phyloP scores from a whole-genome alignment of 2,797 vertebrate species.

The Lates japonicus region DNA sequence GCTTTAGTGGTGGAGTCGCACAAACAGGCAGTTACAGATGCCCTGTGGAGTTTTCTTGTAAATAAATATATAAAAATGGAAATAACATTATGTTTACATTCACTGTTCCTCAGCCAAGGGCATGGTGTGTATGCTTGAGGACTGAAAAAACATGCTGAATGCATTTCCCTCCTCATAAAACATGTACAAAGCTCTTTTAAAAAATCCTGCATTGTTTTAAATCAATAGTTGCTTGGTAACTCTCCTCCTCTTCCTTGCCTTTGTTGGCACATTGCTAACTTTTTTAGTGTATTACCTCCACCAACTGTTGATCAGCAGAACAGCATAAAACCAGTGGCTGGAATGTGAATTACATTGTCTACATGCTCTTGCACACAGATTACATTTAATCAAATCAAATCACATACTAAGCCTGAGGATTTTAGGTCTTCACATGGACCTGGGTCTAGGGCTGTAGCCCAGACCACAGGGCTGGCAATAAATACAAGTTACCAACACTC shows the following conservation, averaged over 20 bases:
- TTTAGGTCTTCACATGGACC: not conserved
- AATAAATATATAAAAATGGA: not conserved
- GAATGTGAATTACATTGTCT: not conserved
- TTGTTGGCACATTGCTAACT: too few species aligned
- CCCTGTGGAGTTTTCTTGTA: not conserved
- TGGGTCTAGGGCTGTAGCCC: not conserved
- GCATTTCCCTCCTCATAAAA: not conserved
- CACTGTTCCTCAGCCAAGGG: not conserved
- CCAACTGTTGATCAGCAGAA: not conserved
- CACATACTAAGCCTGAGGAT: not conserved
- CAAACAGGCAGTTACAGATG: not conserved
- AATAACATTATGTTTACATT: not conserved
- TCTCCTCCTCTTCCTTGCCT: too few species aligned
- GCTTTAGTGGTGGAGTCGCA: not conserved
- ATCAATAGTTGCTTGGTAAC: not conserved
- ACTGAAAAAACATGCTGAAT: not conserved
- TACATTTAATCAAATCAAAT: not conserved
- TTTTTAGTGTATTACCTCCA: not conserved
- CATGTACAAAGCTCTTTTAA: not conserved
- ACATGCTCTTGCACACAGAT: not conserved
- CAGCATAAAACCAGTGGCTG: not conserved
- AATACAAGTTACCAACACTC: conserved; percentile 1
- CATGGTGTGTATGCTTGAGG: not conserved
- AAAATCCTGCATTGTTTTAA: not conserved
- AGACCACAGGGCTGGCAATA: not conserved